Evolutionary conservation across 2,797 vertebrate genomes (phyloP).

Genomic region (Notoglanidium macrostoma): DNA sequence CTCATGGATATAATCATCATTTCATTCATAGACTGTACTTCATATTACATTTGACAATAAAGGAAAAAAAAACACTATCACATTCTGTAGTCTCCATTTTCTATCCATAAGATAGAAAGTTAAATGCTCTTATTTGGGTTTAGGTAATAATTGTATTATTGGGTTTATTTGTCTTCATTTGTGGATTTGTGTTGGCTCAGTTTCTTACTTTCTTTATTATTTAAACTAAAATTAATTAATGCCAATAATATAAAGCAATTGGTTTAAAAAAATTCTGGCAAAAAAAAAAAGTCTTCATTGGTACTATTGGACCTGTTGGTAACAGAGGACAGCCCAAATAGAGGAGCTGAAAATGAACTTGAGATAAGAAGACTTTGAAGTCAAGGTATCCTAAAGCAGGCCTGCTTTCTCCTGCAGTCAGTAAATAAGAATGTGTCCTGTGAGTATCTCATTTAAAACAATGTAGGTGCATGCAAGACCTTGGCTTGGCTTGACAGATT

Average conservation of each 20-base stretch:
- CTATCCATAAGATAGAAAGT: neutral
- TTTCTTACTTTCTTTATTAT: too few relatives aligned
- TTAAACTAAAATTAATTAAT: neutral
- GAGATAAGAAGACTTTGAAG: neutral
- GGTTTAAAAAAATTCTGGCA: neutral
- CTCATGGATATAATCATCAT: neutral
- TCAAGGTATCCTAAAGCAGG: too few relatives aligned
- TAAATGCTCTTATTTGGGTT: neutral
- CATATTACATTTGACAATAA: neutral
- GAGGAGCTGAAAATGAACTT: neutral
- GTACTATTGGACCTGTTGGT: neutral
- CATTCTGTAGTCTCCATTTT: neutral
- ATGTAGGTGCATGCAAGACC: too few relatives aligned
- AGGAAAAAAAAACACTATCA: neutral
- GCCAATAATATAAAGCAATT: neutral
- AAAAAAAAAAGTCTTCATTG: neutral
- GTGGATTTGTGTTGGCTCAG: too few relatives aligned
- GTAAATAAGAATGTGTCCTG: neutral
- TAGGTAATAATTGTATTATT: too few relatives aligned
- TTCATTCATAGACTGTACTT: neutral
- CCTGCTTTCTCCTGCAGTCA: neutral
- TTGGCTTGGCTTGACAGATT: too few relatives aligned
- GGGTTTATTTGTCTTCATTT: too few relatives aligned
- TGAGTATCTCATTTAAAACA: neutral
- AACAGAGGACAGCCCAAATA: too few relatives aligned